These are phyloP conservation scores for Apeltes quadracus DNA, from an alignment of 2,113 vertebrate genomes.

Conservation along the genomic window DNA sequence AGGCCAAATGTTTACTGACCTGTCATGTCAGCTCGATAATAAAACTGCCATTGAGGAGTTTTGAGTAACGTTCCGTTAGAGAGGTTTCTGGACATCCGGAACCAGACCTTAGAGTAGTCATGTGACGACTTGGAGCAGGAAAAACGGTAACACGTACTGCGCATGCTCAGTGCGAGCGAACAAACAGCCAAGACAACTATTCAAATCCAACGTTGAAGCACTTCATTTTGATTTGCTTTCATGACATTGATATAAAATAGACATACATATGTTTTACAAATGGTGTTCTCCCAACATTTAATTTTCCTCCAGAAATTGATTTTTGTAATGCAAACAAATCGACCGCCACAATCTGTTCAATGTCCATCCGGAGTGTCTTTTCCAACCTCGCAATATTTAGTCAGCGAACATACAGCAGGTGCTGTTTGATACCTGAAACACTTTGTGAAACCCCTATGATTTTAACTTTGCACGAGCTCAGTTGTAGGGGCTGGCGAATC, in stretches of 20 bases:
- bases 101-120: constrained; percentile 40
- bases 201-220: constrained; percentile 1
- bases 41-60: constrained; percentile 26
- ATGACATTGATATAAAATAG: constrained; percentile 47
- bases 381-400: not conserved
- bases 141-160: constrained; percentile 31
- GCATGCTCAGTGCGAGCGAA: constrained; percentile 55
- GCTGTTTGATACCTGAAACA: constrained; percentile 1
- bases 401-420: constrained; percentile 4
- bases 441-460: not conserved
- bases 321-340: not conserved
- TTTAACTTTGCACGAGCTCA: not conserved
- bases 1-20: constrained; percentile 51
- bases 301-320: not conserved
- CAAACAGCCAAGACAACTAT: not conserved
- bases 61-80: not conserved
- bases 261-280: constrained; percentile 43
- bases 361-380: constrained; percentile 1
- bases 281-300: not conserved
- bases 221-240: constrained; percentile 40
- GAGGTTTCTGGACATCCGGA: constrained; percentile 31
- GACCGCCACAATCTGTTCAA: not conserved
- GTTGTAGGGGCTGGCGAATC: not conserved
- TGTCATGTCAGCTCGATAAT: constrained; percentile 54
- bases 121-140: constrained; percentile 57